Evolutionary conservation across 2,888 invertebrate species (phyloP).

Genomic region (Acanthosepion pharaonis): DNA sequence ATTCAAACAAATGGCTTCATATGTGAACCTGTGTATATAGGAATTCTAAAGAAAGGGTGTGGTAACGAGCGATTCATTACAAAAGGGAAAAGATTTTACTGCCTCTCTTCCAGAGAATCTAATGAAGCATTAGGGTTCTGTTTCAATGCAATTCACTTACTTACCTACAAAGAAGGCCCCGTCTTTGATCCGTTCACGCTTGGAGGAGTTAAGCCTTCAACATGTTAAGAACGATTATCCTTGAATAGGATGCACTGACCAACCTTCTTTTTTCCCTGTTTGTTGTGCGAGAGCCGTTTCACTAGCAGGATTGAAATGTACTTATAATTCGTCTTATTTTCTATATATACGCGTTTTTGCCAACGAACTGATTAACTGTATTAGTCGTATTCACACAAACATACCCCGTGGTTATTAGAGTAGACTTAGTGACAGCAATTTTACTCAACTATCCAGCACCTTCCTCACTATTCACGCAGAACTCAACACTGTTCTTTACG

Average conservation of each 20-base stretch:
- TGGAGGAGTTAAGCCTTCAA: not conserved
- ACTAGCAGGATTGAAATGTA: not conserved
- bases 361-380: not conserved
- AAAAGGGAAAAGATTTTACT: not conserved
- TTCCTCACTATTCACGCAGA: too few species aligned
- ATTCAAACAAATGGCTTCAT: not conserved
- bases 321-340: not conserved
- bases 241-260: not conserved
- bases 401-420: too few species aligned
- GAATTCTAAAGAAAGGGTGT: not conserved
- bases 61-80: not conserved
- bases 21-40: not conserved
- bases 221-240: not conserved
- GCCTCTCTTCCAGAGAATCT: not conserved
- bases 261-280: not conserved
- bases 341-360: not conserved
- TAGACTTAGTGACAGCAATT: too few species aligned
- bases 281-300: not conserved
- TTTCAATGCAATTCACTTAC: conserved; percentile 34
- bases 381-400: too few species aligned
- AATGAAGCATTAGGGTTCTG: not conserved
- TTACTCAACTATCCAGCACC: too few species aligned
- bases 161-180: not conserved
- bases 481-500: too few species aligned
- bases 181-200: not conserved